Percentiles rank a stretch among this genome's conserved stretches.
phyloP scores from a whole-genome alignment of 1,140 invertebrate genomes.

The Atopsyche davidsoni region DNA sequence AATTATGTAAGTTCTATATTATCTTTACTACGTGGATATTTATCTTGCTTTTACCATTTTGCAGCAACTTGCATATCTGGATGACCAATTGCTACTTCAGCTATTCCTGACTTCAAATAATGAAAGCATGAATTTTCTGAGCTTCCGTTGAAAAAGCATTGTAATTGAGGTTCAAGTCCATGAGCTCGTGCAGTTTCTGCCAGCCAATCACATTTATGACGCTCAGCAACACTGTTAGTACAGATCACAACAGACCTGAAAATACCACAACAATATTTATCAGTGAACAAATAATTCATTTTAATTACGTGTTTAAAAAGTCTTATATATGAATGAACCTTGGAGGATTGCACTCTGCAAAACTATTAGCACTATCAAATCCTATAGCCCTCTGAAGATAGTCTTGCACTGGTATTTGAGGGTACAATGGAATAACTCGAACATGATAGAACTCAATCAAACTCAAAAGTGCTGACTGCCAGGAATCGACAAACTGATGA shows the following conservation, averaged over 20 bases:
- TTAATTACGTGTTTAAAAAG: too few relatives aligned
- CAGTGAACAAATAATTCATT: not conserved
- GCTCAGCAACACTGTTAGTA: conserved; percentile 57
- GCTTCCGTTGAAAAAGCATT: conserved; percentile 48
- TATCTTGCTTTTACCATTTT: conserved; percentile 33
- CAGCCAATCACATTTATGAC: conserved; percentile 69
- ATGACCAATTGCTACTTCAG: conserved; percentile 60
- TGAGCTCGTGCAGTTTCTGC: conserved; percentile 61
- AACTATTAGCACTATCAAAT: conserved; percentile 50
- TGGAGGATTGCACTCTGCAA: conserved; percentile 24
- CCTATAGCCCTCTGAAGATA: conserved; percentile 51
- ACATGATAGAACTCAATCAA: conserved; percentile 48
- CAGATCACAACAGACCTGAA: conserved; percentile 53
- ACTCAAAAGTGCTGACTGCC: conserved; percentile 47
- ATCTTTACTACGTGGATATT: not conserved
- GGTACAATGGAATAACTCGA: conserved; percentile 38
- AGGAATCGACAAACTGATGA: conserved; percentile 30
- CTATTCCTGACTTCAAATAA: conserved; percentile 49
- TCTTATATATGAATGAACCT: too few relatives aligned
- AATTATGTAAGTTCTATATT: not conserved
- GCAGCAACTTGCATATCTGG: conserved; percentile 55
- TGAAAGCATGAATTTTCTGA: conserved; percentile 55
- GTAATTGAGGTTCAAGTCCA: conserved; percentile 65
- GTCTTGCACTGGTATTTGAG: conserved; percentile 48
- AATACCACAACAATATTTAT: not conserved